These are phyloP conservation scores for Agelaius phoeniceus DNA, from an alignment of 2,113 vertebrate genomes.

Conservation along the genomic window DNA sequence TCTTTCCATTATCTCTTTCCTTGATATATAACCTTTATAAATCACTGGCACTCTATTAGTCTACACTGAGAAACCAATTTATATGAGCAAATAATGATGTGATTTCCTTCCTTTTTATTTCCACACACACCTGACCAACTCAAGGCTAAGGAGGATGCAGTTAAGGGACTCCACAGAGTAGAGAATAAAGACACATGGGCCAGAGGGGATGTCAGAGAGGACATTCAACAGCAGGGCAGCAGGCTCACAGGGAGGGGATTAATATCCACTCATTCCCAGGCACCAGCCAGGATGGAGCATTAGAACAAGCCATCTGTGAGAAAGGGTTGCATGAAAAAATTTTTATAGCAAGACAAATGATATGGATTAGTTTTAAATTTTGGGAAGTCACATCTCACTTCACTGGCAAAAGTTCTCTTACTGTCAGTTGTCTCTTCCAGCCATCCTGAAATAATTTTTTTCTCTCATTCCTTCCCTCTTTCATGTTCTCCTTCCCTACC, in stretches of 20 bases:
- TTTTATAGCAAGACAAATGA: neutral
- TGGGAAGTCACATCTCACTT: neutral
- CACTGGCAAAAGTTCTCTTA: neutral
- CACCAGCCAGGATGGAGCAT: neutral
- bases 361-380: neutral
- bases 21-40: neutral
- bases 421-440: neutral
- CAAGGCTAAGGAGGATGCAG: neutral
- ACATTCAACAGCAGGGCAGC: neutral
- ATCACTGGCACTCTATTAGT: neutral
- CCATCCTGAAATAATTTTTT: neutral
- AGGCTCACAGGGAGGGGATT: neutral
- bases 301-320: neutral
- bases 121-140: neutral
- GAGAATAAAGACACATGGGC: neutral
- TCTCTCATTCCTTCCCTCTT: neutral
- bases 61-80: neutral
- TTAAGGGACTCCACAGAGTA: neutral
- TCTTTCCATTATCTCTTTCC: constrained; percentile 1
- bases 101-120: neutral
- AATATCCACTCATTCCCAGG: neutral
- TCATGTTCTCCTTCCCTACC: neutral
- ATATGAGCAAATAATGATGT: neutral
- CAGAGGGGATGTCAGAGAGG: neutral
- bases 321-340: neutral